Base-by-base conservation (phyloP, 2,113 vertebrate genomes). In the Struthidea cinerea region DNA sequence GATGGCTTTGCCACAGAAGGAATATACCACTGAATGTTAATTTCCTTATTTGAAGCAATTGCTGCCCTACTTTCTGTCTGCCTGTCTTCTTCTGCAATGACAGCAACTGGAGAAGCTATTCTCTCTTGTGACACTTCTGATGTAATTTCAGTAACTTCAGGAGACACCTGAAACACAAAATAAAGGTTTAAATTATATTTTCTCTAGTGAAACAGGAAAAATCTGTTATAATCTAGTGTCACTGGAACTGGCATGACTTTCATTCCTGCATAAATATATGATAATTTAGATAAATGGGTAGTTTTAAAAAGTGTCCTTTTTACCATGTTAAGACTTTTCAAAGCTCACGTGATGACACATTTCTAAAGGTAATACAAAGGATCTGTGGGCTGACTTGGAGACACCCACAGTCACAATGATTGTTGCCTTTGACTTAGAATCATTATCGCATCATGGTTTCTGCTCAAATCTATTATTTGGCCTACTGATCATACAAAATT, bases 11-110 rank as follows among this genome's bases (percentile, higher is more conserved):
- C 97, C 89, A 98, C 75, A 32, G 98, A 92, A 94, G 98, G 98
- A 46, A 96, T 90, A 55, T 98, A 98, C 98, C 98, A 98, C 37
- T 98, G 98, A 90, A 98, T 96, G 61, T 97, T 98, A 46, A 98
- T 97, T 78, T 98, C 98, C 82, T 93, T 97, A 52, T 96, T 78
- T 35, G 64, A 50, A 85, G 97, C 86, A 79, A 57, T 93, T 28
- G 77, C 85, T 93, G 97, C 95, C 52, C 81, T 92, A 4, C 53
- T 93, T 5, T 96, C 90, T 17, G 2, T 59, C 60, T 49, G 52
- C 75, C 41, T 28, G 8, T 61, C 69, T 57, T 68, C 33, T 76
- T 88, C 94, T 49, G 24, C 4, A 8, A 17, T 23, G 27, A 60
- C 59, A 88, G 88, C 71, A 74, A 52, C 27, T 1, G 7, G 35